A percentile compares a stretch with the other conserved stretches of the same genome.
Evolutionary conservation across 2,888 invertebrate genomes (phyloP).

Genomic region (Papilio protenor): DNA sequence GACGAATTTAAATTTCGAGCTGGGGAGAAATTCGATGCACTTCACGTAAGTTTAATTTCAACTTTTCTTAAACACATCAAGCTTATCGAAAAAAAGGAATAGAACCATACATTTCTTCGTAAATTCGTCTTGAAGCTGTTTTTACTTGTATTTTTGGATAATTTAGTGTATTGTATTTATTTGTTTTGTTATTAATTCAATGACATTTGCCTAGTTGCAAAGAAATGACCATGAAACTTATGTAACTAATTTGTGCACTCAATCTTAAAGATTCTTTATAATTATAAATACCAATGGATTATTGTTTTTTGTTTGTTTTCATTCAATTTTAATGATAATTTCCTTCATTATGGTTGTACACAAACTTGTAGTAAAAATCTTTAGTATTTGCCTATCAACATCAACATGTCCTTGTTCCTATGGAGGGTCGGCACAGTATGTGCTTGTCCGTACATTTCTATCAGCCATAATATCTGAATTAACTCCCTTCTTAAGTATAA

Average conservation of each 20-base stretch:
- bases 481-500: no score
- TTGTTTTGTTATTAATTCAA: conserved; percentile 54
- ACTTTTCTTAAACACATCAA: not conserved
- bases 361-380: not conserved
- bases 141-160: conserved; percentile 47
- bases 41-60: conserved; percentile 74
- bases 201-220: conserved; percentile 59
- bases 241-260: conserved; percentile 55
- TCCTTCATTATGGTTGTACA: not conserved
- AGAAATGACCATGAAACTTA: conserved; percentile 65
- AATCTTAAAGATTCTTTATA: not conserved
- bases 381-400: not conserved
- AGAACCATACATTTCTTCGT: not conserved
- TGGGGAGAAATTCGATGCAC: conserved; percentile 77
- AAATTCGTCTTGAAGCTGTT: not conserved
- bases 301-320: not conserved
- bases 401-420: no score
- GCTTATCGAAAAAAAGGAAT: not conserved
- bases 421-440: no score
- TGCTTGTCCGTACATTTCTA: no score
- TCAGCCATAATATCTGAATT: no score
- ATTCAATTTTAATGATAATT: not conserved
- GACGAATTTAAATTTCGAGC: conserved; percentile 78
- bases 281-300: not conserved
- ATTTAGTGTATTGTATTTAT: conserved; percentile 50